Percentiles rank a stretch among this genome's conserved stretches.
Conservation (phyloP, 2,113 vertebrate species). For the Pangasianodon hypophthalmus region DNA sequence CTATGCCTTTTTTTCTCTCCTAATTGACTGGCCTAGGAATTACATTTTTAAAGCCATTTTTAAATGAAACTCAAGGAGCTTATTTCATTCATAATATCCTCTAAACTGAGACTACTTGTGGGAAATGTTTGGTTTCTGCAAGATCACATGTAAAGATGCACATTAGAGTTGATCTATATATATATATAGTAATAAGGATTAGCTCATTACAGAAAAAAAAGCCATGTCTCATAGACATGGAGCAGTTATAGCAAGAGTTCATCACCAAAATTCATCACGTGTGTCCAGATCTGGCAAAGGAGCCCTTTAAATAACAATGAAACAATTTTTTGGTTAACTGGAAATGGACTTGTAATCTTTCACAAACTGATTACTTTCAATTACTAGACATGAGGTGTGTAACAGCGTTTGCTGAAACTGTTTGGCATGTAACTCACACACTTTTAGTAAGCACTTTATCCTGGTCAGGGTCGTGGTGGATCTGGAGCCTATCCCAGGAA, state of each 20-base stretch:
- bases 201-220: neutral
- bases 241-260: neutral
- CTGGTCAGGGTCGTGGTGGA: neutral
- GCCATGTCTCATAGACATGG: neutral
- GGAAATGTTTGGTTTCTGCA: conserved; percentile 37
- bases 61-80: neutral
- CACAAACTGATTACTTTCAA: neutral
- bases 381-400: neutral
- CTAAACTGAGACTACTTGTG: neutral
- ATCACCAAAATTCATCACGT: neutral
- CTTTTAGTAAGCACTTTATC: neutral
- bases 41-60: conserved; percentile 48
- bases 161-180: neutral
- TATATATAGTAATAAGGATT: neutral
- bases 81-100: neutral
- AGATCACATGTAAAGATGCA: neutral
- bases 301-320: neutral
- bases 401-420: neutral
- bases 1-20: neutral
- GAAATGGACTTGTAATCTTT: neutral
- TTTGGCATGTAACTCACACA: neutral
- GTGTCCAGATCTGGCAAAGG: neutral
- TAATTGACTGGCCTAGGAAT: conserved; percentile 35
- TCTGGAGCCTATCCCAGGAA: neutral
- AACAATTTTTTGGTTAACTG: neutral